A percentile compares a stretch with the other conserved stretches of the same genome.
These are phyloP conservation scores for Pomacea maculata DNA, from an alignment of 1,140 invertebrate genomes.

Conservation along the genomic window DNA sequence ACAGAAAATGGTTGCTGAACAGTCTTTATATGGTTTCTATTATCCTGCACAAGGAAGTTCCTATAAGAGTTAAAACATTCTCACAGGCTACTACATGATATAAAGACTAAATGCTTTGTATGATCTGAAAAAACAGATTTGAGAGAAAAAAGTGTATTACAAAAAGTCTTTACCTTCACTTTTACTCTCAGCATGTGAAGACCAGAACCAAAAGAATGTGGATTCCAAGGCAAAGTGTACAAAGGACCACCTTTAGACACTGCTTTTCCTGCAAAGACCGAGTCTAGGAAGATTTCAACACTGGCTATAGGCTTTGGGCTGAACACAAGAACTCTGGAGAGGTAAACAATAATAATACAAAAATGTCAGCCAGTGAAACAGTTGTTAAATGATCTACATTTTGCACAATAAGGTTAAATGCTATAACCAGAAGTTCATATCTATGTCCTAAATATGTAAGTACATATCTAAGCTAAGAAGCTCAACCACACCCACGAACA, in stretches of 20 bases:
- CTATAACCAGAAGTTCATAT: too few relatives aligned
- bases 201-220: slow-evolving; percentile 73
- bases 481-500: too few relatives aligned
- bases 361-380: too few relatives aligned
- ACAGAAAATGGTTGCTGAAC: slow-evolving; percentile 80
- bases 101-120: not conserved
- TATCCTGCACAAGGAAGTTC: slow-evolving; percentile 71
- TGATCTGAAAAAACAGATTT: not conserved
- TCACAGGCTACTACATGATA: not conserved
- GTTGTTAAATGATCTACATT: too few relatives aligned
- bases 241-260: slow-evolving; percentile 73
- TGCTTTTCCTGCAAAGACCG: slow-evolving; percentile 72
- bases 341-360: slow-evolving; percentile 4
- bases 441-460: too few relatives aligned
- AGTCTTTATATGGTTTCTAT: slow-evolving; percentile 69
- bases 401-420: too few relatives aligned
- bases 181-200: slow-evolving; percentile 72
- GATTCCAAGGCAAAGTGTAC: slow-evolving; percentile 78
- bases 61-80: not conserved
- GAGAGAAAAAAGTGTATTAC: not conserved
- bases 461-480: too few relatives aligned
- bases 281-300: slow-evolving; percentile 74
- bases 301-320: slow-evolving; percentile 72
- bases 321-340: slow-evolving; percentile 69
- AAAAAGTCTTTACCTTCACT: slow-evolving; percentile 40